These are phyloP conservation scores for Tenebrosternarchus preto DNA, from an alignment of 2,113 vertebrate species.

Conservation along the genomic window DNA sequence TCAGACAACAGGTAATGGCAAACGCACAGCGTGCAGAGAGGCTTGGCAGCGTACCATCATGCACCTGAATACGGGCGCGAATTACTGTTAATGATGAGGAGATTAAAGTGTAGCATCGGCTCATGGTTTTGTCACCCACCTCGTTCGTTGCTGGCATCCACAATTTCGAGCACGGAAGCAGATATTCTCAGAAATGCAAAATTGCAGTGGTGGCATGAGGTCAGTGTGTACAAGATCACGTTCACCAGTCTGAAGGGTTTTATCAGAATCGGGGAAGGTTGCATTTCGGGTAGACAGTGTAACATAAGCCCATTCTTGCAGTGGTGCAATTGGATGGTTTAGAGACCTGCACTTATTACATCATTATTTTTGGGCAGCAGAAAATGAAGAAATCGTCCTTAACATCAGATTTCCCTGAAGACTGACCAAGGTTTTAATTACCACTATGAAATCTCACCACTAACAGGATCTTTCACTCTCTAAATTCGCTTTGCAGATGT, in stretches of 20 bases:
- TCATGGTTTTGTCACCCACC: too few species aligned
- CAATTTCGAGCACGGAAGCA: neutral
- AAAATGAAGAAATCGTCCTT: neutral
- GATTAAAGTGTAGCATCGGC: neutral
- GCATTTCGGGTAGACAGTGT: slow-evolving; percentile 4
- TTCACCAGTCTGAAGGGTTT: neutral
- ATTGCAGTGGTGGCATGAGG: neutral
- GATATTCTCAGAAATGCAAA: neutral
- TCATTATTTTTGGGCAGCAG: slow-evolving; percentile 13
- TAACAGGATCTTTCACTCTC: neutral
- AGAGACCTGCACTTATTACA: neutral
- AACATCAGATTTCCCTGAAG: neutral
- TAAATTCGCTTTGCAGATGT: neutral
- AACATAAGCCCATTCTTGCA: neutral
- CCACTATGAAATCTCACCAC: neutral
- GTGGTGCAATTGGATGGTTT: neutral
- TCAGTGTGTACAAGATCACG: neutral
- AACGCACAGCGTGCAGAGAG: neutral
- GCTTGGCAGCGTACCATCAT: slow-evolving; percentile 28
- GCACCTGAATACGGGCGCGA: slow-evolving; percentile 19
- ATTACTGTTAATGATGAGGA: slow-evolving; percentile 30
- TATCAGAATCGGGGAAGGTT: neutral
- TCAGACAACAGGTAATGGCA: neutral
- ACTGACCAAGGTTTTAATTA: neutral
- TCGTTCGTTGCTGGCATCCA: too few species aligned